Conservation (phyloP, 2,888 invertebrate species). For the Hirtodrosophila confusa region DNA sequence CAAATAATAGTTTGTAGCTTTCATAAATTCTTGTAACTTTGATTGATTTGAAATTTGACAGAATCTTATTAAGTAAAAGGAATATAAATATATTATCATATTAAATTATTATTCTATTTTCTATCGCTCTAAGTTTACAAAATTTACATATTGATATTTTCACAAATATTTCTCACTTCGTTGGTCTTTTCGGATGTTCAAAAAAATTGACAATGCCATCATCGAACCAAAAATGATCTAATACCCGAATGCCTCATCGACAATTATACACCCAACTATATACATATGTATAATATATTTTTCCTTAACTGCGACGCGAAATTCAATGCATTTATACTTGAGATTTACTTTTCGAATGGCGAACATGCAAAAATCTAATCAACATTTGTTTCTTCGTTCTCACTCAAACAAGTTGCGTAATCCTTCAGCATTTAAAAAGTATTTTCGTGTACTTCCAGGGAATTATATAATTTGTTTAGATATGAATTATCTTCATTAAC, state of each 20-base stretch:
- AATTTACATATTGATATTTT: conserved; percentile 21
- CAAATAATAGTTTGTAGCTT: no score
- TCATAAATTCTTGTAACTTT: no score
- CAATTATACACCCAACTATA: conserved; percentile 61
- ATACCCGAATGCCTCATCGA: conserved; percentile 64
- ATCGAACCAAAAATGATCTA: conserved; percentile 66
- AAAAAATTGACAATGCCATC: conserved; percentile 51
- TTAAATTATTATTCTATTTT: no score
- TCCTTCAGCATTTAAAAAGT: conserved; percentile 44
- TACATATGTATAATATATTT: conserved; percentile 20
- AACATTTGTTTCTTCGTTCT: conserved; percentile 16
- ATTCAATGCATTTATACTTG: conserved; percentile 66
- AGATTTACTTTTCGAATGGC: conserved; percentile 55
- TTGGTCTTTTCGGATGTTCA: conserved; percentile 6
- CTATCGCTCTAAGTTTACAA: not conserved
- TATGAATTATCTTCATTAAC: conserved; percentile 51
- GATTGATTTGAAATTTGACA: no score
- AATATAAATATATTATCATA: no score
- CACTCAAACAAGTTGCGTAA: conserved; percentile 46
- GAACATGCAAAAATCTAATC: conserved; percentile 71
- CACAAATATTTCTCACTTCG: conserved; percentile 25
- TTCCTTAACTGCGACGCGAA: conserved; percentile 64
- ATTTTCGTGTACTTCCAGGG: conserved; percentile 33
- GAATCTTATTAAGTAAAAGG: no score
- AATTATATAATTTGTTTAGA: conserved; percentile 53